Base-by-base conservation (phyloP, 2,113 vertebrate genomes). In the Limanda limanda region DNA sequence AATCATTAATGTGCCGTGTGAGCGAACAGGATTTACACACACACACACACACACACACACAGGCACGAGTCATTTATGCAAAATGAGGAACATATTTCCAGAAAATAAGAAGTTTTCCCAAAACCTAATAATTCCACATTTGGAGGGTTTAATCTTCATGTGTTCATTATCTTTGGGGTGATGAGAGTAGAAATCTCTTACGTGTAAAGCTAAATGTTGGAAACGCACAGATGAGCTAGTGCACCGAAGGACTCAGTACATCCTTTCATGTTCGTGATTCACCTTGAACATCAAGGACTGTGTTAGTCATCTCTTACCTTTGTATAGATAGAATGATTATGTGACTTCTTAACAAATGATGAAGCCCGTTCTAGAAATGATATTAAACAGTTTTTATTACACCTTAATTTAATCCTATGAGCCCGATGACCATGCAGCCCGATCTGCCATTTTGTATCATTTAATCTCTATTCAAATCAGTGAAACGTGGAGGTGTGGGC, bases 241-340 rank as follows among this genome's bases (percentile, higher is more conserved):
- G 5, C 6, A 51, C 35, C 40, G 31, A 42, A 13, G 40, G 12
- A 42, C 11, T 42, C 40, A 37, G 5, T 10, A 10, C 6, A 25
- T 70, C n/a, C 67, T 59, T 47, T 42, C 42, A 10, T 60, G 60
- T 45, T 56, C 57, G 23, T 65, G 21, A 24, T 64, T 55, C 2
- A 60, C 8, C 20, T 25, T 27, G 18, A 42, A 14, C 35, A 40
- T 62, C 56, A 74, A 74, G 31, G 14, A 60, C 80, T 14, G 23
- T 10, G 11, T 79, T 74, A 68, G 21, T 80, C 80, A 83, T 74
- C 48, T 2, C 17, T 42, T 54, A 5, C 58, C 61, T 68, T 5
- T 31, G 59, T 61, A 13, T 23, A 25, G 51, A 31, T n/a, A 18
- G 17, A 58, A n/a, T 61, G 47, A 55, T 42, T 35, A 8, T 17